Conservation (phyloP, 2,888 invertebrate species). For the Eupithecia centaureata region DNA sequence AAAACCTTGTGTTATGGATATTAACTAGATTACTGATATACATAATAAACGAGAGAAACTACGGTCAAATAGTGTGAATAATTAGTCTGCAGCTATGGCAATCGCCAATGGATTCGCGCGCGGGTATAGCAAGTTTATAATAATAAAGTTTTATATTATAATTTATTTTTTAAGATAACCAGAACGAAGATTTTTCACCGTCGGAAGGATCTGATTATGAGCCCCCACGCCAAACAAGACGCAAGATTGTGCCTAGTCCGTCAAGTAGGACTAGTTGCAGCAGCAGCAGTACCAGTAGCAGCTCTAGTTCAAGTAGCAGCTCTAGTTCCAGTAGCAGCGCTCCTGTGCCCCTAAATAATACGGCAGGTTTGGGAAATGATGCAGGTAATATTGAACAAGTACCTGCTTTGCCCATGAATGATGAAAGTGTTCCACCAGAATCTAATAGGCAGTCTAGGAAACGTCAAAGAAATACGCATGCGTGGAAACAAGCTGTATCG, state of each 20-base stretch:
- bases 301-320: not conserved
- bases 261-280: conserved; percentile 6
- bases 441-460: conserved; percentile 28
- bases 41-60: too few species aligned
- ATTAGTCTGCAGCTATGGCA: too few species aligned
- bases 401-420: not conserved
- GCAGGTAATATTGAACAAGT: not conserved
- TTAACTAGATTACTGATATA: too few species aligned
- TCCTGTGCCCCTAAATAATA: not conserved
- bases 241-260: conserved; percentile 1
- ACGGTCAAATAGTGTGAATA: too few species aligned
- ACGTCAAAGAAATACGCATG: conserved; percentile 35
- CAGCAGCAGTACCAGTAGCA: not conserved
- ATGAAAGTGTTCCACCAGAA: conserved; percentile 6
- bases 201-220: conserved; percentile 6
- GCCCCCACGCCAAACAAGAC: conserved; percentile 1
- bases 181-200: conserved; percentile 4
- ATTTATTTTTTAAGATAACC: conserved; percentile 7
- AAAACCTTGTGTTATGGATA: too few species aligned
- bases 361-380: not conserved
- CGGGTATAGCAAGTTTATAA: too few species aligned
- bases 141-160: too few species aligned
- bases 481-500: conserved; percentile 38
- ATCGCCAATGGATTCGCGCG: too few species aligned
- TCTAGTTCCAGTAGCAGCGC: not conserved